Base-by-base conservation (phyloP, 1,140 invertebrate species). In the Aradophagus sp. region DNA sequence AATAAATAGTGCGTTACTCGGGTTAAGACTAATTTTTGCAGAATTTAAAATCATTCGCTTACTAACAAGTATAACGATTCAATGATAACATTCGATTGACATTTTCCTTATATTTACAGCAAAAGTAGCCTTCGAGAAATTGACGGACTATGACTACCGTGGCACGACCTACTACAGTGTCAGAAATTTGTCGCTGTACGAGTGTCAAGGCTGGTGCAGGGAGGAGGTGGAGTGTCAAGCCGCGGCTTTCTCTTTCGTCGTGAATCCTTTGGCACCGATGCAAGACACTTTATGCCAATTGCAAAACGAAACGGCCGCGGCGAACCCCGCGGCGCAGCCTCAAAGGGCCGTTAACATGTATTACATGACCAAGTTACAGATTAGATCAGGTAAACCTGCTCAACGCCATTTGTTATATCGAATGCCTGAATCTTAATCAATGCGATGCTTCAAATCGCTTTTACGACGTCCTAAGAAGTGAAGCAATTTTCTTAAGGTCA, bases 151-250 rank as follows among this genome's bases (percentile, higher is more conserved):
- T 63, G 95, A 97, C 82, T 97, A 95, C 81, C 87, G 92, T 34
- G 95, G 95, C 15, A 95, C 91, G 19, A 95, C 93, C 5, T 97
- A 97, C 81, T 97, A 95, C 86, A 97, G 92, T 14, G 94, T 96
- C 27, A 91, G 94, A 75, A 97, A 97, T 84, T 87, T 97, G 16
- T 95, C 95, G 5, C 84, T 97, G 19, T 96, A 95, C 87, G 95
- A 97, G 84, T 97, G 95, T 81, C 95, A 97, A 81, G 95, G 95
- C 19, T 97, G 95, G 95, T 97, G 95, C 80, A 86, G 94, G 52
- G 94, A 97, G 78, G 95, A 97, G 77, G 89, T 91, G 0, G 94
- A 96, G 74, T 97, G 95, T 79, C 93, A 94, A 74, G 94, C 95
- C 1, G 94, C 93, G 1, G 91, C 93, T 6, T 97, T 97, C 81